These are phyloP conservation scores for Kryptolebias marmoratus DNA, from an alignment of 2,113 vertebrate species.

Conservation along the genomic window DNA sequence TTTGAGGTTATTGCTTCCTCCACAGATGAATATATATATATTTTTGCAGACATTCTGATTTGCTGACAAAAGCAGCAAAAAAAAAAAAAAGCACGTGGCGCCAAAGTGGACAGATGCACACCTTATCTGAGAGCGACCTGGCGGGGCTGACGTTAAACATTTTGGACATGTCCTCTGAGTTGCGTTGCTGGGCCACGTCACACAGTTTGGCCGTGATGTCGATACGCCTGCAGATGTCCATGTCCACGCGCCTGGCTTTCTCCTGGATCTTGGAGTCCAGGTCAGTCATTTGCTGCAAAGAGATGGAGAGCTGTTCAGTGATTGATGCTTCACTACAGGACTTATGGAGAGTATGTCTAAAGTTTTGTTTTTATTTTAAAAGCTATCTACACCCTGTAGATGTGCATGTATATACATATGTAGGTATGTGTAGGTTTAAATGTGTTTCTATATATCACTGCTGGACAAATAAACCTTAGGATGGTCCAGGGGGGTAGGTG, in stretches of 20 bases:
- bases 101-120: constrained; percentile 17
- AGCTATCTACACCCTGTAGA: neutral
- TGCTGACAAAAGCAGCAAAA: constrained; percentile 10
- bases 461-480: too few relatives aligned
- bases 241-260: constrained; percentile 98
- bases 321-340: neutral
- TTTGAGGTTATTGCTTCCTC: constrained; percentile 35
- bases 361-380: neutral
- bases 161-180: constrained; percentile 98
- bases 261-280: constrained; percentile 99
- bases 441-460: too few relatives aligned
- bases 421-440: too few relatives aligned
- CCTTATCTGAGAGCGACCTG: constrained; percentile 71
- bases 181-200: constrained; percentile 98
- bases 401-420: too few relatives aligned
- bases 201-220: constrained; percentile 99
- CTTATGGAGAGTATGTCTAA: neutral
- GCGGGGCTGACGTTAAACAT: constrained; percentile 91
- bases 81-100: neutral
- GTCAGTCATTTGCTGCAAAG: constrained; percentile 95
- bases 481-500: too few relatives aligned
- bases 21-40: constrained; percentile 31
- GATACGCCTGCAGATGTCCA: constrained; percentile 99
- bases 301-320: constrained; percentile 11
- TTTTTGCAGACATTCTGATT: constrained; percentile 28